A percentile compares a stretch with the other conserved stretches of the same genome.
Evolutionary conservation across 2,888 invertebrate genomes (phyloP).

Genomic region (Chromoteleia sp.): DNA sequence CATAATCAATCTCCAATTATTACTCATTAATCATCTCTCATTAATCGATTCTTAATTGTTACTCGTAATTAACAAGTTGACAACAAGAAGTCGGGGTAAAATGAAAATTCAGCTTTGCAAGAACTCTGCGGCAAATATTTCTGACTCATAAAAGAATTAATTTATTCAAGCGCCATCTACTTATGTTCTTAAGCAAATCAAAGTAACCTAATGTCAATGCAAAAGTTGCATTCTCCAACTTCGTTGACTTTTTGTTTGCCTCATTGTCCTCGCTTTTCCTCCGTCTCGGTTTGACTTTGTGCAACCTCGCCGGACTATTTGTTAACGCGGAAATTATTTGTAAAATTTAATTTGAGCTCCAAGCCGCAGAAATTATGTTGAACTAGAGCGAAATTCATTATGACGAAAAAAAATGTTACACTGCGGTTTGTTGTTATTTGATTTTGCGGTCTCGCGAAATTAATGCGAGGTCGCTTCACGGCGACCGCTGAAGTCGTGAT

Average conservation of each 20-base stretch:
- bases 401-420: slow-evolving; percentile 31
- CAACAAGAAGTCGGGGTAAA: no score
- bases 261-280: background rate
- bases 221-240: background rate
- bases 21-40: no score
- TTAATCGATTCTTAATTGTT: no score
- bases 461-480: slow-evolving; percentile 9
- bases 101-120: no score
- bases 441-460: slow-evolving; percentile 35
- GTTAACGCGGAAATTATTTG: slow-evolving; percentile 34
- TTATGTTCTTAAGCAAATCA: background rate
- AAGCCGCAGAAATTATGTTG: slow-evolving; percentile 26
- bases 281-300: slow-evolving; percentile 1
- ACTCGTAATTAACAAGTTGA: no score
- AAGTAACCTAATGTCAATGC: background rate
- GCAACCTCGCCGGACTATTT: slow-evolving; percentile 3
- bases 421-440: slow-evolving; percentile 40
- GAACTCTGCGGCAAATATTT: no score
- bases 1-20: no score
- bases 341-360: slow-evolving; percentile 21
- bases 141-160: no score
- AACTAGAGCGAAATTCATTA: slow-evolving; percentile 24
- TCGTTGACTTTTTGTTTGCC: background rate
- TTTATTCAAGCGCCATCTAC: background rate
- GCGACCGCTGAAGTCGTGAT: slow-evolving; percentile 16